Evolutionary conservation across 2,888 invertebrate species (phyloP), one percentile per base, ranked within the genome.

Genomic region (Andricus quercusramuli): DNA sequence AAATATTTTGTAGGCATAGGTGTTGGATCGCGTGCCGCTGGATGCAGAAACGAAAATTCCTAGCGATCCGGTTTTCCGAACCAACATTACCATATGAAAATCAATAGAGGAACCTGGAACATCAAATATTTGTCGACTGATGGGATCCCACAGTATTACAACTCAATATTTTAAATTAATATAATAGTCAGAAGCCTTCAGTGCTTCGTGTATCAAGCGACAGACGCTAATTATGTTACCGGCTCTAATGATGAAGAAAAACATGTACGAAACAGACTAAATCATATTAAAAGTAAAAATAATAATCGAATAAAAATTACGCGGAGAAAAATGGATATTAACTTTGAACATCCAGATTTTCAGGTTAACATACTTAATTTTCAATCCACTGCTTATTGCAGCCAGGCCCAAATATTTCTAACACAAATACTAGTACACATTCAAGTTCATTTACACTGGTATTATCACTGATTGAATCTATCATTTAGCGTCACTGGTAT

Each of bases 21-120:
- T 65, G 65, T 32, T 9, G 65, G 65, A 37, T 65, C n/a, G 65
- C 37, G 65, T 65, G 65, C 37, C 65, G 3, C 20, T 3, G 20
- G 9, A 65, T 65, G 32, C 65, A 65, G 20, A 29, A 17, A 65
- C 62, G 51, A 79, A 79, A 80, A 80, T 79, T 76, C 67, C 78
- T 67, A 82, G 78, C 78, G 76, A 80, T 82, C 76, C 78, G 41
- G 67, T 56, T 79, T 65, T 68, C 76, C 29, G 65, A 37, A 37
- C 37, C 13, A 65, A 37, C 37, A 37, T 20, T 9, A 32, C 32
- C 37, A 37, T n/a, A 37, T 65, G 20, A 11, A 65, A 37, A 65
- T 65, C 65, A 65, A 65, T 65, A 65, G 2, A 65, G 56, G n/a
- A n/a, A 6, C 37, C 3, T 65, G 25, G 20, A 66, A 37, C 66